Evolutionary conservation across 2,113 vertebrate genomes (phyloP).

Genomic region (Diphyllodes magnificus): DNA sequence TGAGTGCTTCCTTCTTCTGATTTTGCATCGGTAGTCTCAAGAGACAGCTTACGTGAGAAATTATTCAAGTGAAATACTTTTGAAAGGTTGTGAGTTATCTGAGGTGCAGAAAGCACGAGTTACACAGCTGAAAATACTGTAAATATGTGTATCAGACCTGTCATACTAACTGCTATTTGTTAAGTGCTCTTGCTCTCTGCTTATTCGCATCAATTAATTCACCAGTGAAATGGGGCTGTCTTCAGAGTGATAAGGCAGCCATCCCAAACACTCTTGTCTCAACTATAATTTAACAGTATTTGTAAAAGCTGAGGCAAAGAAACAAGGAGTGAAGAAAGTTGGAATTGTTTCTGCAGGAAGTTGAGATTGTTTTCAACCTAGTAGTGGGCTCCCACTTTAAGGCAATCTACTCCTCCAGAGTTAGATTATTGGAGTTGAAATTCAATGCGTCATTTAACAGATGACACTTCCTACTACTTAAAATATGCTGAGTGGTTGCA

Average conservation of each 20-base stretch:
- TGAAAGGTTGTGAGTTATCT: neutral
- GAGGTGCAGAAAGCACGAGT: neutral
- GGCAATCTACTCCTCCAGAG: neutral
- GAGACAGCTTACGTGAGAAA: neutral
- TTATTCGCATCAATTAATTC: neutral
- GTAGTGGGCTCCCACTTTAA: neutral
- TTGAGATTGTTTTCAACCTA: neutral
- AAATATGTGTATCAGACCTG: neutral
- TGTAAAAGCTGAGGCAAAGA: neutral
- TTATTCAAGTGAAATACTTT: neutral
- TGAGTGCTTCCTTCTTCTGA: neutral
- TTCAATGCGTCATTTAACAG: neutral
- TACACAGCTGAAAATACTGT: neutral
- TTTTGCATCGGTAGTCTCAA: neutral
- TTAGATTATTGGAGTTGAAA: neutral
- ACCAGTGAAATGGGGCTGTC: neutral
- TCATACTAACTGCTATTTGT: neutral
- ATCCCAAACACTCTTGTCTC: neutral
- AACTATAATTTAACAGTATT: neutral
- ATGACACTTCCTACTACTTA: neutral
- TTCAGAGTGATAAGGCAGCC: neutral
- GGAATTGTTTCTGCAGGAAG: neutral
- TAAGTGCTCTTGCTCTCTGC: neutral
- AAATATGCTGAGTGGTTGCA: neutral
- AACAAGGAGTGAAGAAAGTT: neutral